Evolutionary conservation across 2,113 vertebrate species (phyloP).

Genomic region (Hemiprocne comata): DNA sequence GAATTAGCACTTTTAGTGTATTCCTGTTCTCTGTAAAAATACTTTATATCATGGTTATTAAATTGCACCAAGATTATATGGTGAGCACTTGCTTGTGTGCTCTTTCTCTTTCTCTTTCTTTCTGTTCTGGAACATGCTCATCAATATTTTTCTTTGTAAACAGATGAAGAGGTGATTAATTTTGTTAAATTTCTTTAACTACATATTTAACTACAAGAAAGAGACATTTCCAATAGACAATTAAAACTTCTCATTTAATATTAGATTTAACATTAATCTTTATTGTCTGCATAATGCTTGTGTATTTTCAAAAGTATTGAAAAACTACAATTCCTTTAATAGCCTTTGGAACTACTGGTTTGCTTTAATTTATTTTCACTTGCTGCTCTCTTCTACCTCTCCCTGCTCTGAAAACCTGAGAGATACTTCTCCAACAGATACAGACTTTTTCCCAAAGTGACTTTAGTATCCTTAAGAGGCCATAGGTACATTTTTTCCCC

Average conservation of each 20-base stretch:
- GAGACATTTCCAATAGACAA: neutral
- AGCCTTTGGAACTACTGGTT: neutral
- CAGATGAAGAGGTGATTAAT: neutral
- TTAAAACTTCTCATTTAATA: neutral
- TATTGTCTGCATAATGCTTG: neutral
- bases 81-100: neutral
- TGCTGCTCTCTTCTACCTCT: neutral
- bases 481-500: too few relatives aligned
- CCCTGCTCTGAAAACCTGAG: too few relatives aligned
- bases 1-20: neutral
- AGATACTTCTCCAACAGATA: too few relatives aligned
- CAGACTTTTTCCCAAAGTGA: too few relatives aligned
- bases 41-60: neutral
- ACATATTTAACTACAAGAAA: too few relatives aligned
- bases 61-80: neutral
- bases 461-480: too few relatives aligned
- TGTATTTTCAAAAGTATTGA: neutral
- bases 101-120: neutral
- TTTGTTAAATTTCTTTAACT: neutral
- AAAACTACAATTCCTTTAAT: neutral
- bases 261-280: neutral
- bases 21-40: neutral
- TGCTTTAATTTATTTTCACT: neutral
- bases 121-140: neutral
- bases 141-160: neutral